These are phyloP conservation scores for Caloenas nicobarica DNA, from an alignment of 2,113 vertebrate species.

Conservation along the genomic window DNA sequence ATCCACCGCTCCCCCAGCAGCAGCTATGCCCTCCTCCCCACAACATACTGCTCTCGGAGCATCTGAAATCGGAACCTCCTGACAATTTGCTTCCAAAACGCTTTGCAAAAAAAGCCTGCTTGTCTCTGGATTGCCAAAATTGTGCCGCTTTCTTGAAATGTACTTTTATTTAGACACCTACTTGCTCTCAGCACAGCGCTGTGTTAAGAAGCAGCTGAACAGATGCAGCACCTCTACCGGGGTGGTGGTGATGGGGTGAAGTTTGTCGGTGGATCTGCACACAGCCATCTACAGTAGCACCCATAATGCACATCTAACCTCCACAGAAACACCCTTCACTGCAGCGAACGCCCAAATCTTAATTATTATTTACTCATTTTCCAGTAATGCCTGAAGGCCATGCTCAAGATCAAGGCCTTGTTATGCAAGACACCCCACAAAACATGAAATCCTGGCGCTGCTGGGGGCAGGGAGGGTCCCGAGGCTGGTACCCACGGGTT, in stretches of 20 bases:
- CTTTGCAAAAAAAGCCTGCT: neutral
- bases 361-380: conserved; percentile 36
- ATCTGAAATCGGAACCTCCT: neutral
- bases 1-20: neutral
- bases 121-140: neutral
- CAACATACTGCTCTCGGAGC: neutral
- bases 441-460: conserved; percentile 4
- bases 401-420: conserved; percentile 7
- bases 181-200: neutral
- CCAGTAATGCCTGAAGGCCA: neutral
- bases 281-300: neutral
- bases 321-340: neutral
- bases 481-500: neutral
- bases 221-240: neutral
- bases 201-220: neutral
- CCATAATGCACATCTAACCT: neutral
- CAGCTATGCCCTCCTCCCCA: neutral
- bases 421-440: conserved; percentile 15
- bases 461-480: neutral
- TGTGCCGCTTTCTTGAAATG: neutral
- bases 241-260: neutral
- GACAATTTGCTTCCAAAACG: neutral
- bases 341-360: conserved; percentile 30
- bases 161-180: conserved; percentile 23
- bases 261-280: neutral